Evolutionary conservation across 2,797 vertebrate genomes (phyloP).

Genomic region (Danionella dracula): DNA sequence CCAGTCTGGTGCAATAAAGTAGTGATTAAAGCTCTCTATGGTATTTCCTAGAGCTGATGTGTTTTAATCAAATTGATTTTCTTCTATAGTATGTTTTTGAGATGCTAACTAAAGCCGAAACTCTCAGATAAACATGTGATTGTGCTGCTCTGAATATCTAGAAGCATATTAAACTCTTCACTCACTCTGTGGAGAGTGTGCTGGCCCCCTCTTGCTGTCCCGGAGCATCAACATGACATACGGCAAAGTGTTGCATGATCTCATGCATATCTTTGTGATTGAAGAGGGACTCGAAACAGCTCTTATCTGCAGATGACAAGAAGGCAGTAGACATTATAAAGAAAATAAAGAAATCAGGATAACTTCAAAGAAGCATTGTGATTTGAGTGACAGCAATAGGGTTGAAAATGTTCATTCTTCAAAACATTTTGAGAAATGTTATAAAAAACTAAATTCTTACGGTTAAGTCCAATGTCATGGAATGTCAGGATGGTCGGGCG

Average conservation of each 20-base stretch:
- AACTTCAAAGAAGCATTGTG: neutral
- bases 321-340: too few species aligned
- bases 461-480: slow-evolving; percentile 90
- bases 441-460: too few species aligned
- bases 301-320: slow-evolving; percentile 78
- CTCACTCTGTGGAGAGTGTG: slow-evolving; percentile 79
- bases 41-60: neutral
- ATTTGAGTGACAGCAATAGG: too few species aligned
- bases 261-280: slow-evolving; percentile 91
- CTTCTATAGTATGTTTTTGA: too few species aligned
- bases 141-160: too few species aligned
- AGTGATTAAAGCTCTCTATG: neutral
- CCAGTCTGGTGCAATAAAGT: neutral
- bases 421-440: too few species aligned
- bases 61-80: too few species aligned
- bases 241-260: slow-evolving; percentile 84
- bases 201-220: slow-evolving; percentile 87
- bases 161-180: neutral
- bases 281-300: slow-evolving; percentile 86
- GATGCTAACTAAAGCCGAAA: too few species aligned
- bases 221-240: slow-evolving; percentile 89
- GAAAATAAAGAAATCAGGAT: too few species aligned
- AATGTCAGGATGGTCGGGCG: slow-evolving; percentile 87
- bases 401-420: too few species aligned
- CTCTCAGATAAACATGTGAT: too few species aligned